Evolutionary conservation across 1,140 invertebrate genomes (phyloP), one percentile per base, ranked within the genome.

Genomic region (Hyposmocoma kahamanoa): DNA sequence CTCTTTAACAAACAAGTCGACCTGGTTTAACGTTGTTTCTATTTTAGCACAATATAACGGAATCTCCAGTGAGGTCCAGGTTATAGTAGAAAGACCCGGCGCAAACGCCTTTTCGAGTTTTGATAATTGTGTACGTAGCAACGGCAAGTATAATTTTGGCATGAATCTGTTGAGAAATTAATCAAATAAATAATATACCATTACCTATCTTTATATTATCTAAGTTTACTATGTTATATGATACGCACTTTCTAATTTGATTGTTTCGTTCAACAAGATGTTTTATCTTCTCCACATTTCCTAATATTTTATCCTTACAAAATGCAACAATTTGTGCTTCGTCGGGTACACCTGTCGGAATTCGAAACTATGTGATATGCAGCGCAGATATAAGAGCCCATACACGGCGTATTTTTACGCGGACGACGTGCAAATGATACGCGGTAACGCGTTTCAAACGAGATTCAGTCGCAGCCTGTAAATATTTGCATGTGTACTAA

Each of bases 31-130:
- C 3, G 89, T 80, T 0, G 66, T 56, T 46, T 88, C 74, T 26
- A 94, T 88, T 54, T 89, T 80, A 2, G 87, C 76, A 46, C 91
- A 91, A 56, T 91, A 91, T 21, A 92, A 83, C 0, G 89, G 79
- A 38, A 94, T 91, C 55, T 92, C 91, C 30, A 93, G 85, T 0
- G 94, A 95, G 2, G 92, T 91, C 95, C 95, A 97, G 0, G 92
- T 94, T 13, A 96, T 89, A 0, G 90, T 90, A 0, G 92, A 93
- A 3, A 96, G 72, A 6, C 93, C 94, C 1, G 94, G 93, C 67
- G 92, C 90, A 53, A 96, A 91, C 5, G 90, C 87, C 21, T 89
- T 86, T 43, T 93, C 91, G 41, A 94, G 68, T 78, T 93, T 91
- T 42, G 90, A 81, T 5, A 95, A 76, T 48, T 91, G 89, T 17